Evolutionary conservation across 2,888 invertebrate species (phyloP).

Genomic region (Drosophila dives): DNA sequence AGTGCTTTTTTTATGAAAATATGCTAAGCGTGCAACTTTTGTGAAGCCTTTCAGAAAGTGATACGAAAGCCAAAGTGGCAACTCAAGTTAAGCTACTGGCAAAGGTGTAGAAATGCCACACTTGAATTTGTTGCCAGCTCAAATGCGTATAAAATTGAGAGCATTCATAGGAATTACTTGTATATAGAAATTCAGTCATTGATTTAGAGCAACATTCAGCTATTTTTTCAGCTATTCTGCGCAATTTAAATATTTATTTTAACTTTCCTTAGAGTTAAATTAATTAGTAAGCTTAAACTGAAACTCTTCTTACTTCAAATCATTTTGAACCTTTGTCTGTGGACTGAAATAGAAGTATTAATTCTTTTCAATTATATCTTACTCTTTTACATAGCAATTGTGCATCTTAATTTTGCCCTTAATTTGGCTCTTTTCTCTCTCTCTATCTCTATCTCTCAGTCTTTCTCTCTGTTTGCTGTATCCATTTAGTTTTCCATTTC

Average conservation of each 20-base stretch:
- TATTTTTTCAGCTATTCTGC: background rate
- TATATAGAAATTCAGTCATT: background rate
- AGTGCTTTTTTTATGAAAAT: constrained; percentile 29
- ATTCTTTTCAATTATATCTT: constrained; percentile 22
- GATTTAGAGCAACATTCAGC: background rate
- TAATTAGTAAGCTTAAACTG: background rate
- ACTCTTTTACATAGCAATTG: constrained; percentile 14
- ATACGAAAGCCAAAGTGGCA: constrained; percentile 13
- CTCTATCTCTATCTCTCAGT: background rate
- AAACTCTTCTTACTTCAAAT: background rate
- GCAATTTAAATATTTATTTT: background rate
- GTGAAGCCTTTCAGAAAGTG: constrained; percentile 28
- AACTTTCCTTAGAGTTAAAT: background rate
- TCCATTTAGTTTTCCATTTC: constrained; percentile 14
- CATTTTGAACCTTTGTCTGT: constrained; percentile 18
- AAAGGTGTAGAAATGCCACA: constrained; percentile 19
- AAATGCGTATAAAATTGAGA: background rate
- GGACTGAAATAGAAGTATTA: constrained; percentile 3
- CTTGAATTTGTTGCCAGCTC: background rate
- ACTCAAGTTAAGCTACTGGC: background rate
- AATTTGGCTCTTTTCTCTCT: constrained; percentile 2
- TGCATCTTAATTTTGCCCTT: constrained; percentile 27
- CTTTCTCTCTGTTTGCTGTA: background rate
- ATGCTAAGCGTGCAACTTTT: constrained; percentile 39
- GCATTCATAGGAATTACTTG: background rate